These are phyloP conservation scores for Rhyzopertha dominica DNA, from an alignment of 1,140 invertebrate species.

Conservation along the genomic window DNA sequence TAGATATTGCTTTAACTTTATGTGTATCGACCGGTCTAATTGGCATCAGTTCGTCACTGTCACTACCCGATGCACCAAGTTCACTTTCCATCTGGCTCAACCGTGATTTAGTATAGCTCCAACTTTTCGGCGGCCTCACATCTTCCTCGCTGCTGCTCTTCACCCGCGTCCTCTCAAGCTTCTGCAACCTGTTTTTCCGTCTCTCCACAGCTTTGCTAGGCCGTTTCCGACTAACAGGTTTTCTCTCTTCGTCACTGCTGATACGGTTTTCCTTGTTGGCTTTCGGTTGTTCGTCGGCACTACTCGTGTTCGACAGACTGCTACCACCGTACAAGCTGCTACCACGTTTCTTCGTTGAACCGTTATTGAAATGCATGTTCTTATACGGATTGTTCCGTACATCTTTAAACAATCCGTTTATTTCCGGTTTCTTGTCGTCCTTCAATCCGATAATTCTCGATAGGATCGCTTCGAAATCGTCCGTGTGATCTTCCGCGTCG, in stretches of 20 bases:
- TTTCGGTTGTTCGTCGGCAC: slow-evolving; percentile 51
- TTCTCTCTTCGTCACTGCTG: slow-evolving; percentile 40
- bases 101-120: slow-evolving; percentile 48
- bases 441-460: slow-evolving; percentile 64
- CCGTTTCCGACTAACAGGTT: slow-evolving; percentile 19
- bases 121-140: slow-evolving; percentile 43
- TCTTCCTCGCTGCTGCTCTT: slow-evolving; percentile 59
- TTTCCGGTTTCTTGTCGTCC: slow-evolving; percentile 61
- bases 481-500: slow-evolving; percentile 59
- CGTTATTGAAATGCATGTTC: slow-evolving; percentile 71
- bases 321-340: slow-evolving; percentile 59
- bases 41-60: slow-evolving; percentile 71
- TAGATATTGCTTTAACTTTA: slow-evolving; percentile 49
- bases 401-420: slow-evolving; percentile 60
- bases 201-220: slow-evolving; percentile 25
- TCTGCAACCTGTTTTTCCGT: slow-evolving; percentile 28
- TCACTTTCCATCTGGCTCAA: slow-evolving; percentile 66
- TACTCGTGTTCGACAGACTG: slow-evolving; percentile 60
- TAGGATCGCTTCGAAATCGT: slow-evolving; percentile 66
- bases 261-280: slow-evolving; percentile 43
- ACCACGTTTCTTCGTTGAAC: slow-evolving; percentile 57
- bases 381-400: slow-evolving; percentile 63
- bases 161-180: slow-evolving; percentile 46
- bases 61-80: slow-evolving; percentile 58
- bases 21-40: slow-evolving; percentile 45